Conservation (phyloP, 1,140 invertebrate species). For the Drosophila bifasciata region DNA sequence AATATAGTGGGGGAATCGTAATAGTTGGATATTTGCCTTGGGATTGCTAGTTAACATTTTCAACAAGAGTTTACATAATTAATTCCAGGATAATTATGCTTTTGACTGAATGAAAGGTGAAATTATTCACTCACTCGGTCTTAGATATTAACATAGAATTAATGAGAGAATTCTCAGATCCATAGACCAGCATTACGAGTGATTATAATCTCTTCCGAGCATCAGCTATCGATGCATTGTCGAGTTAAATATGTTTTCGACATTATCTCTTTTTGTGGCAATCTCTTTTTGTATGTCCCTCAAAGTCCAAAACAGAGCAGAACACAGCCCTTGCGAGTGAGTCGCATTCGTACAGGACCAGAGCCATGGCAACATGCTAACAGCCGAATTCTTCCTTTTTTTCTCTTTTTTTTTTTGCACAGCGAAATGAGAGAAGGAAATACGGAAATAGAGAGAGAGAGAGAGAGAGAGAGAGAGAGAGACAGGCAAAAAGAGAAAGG, state of each 20-base stretch:
- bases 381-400: conserved; percentile 35
- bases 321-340: conserved; percentile 24
- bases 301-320: conserved; percentile 29
- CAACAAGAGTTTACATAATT: background rate
- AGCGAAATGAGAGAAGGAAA: background rate
- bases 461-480: background rate
- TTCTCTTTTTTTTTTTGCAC: conserved; percentile 16
- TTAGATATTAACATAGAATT: too few species aligned
- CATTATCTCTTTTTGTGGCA: conserved; percentile 28
- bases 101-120: too few species aligned
- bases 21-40: background rate
- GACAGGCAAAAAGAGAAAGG: conserved; percentile 18
- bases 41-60: background rate
- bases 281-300: conserved; percentile 6
- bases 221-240: conserved; percentile 5
- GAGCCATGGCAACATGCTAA: conserved; percentile 55
- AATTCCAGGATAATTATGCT: background rate
- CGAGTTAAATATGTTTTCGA: conserved; percentile 34
- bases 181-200: background rate
- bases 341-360: conserved; percentile 4
- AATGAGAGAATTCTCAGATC: background rate
- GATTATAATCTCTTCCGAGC: background rate
- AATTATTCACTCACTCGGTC: too few species aligned
- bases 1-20: too few species aligned
- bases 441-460: background rate